Conservation (phyloP, 2,113 vertebrate genomes). For the Casuarius casuarius region DNA sequence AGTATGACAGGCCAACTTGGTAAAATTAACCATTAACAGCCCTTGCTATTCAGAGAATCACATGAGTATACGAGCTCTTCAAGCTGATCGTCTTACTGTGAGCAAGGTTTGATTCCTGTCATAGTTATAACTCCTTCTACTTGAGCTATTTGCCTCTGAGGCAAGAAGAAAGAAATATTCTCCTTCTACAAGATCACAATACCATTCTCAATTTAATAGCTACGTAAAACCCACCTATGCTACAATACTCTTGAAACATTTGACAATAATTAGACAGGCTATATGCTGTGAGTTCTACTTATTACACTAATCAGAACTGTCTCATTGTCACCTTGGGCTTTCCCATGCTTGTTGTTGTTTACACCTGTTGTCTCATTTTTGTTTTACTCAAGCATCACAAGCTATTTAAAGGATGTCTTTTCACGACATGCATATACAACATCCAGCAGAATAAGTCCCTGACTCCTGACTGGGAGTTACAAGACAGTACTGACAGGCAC, state of each 20-base stretch:
- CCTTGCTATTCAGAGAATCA: neutral
- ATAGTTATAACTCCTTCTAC: neutral
- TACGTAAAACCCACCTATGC: neutral
- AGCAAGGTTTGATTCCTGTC: neutral
- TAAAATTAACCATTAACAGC: neutral
- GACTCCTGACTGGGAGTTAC: neutral
- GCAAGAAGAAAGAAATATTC: neutral
- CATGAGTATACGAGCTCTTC: neutral
- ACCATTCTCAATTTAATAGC: neutral
- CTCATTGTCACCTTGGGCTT: neutral
- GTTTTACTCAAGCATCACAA: neutral
- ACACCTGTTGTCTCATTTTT: neutral
- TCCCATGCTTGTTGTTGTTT: neutral
- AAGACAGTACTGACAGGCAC: neutral
- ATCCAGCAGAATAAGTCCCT: neutral
- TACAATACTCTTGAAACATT: neutral
- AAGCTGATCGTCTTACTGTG: neutral
- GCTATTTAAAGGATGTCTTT: neutral
- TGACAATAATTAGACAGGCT: neutral
- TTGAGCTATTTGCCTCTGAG: neutral
- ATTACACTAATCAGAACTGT: neutral
- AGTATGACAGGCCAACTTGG: neutral
- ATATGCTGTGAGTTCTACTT: neutral
- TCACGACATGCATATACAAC: rapidly evolving
- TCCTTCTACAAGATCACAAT: neutral